A percentile compares a stretch with the other conserved stretches of the same genome.
Evolutionary conservation across 1,140 invertebrate genomes (phyloP).

Genomic region (Tetragonula clypearis): DNA sequence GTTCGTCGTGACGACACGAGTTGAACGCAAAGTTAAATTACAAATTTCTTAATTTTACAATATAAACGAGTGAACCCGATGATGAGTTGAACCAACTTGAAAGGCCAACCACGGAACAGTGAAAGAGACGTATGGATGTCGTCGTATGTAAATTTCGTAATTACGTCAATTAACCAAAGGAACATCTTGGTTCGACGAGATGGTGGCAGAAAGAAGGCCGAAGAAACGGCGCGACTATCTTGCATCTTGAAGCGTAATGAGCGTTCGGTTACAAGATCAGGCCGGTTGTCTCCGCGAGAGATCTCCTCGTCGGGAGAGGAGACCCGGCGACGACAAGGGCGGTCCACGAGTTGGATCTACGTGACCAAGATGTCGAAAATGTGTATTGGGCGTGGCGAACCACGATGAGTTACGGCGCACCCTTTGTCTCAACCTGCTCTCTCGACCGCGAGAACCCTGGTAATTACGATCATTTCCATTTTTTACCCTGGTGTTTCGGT

Average conservation of each 20-base stretch:
- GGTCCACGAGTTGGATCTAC: slow-evolving; percentile 32
- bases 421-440: slow-evolving; percentile 54
- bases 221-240: slow-evolving; percentile 23
- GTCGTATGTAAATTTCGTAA: neutral
- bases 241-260: slow-evolving; percentile 54
- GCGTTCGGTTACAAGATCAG: slow-evolving; percentile 51
- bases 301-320: slow-evolving; percentile 46
- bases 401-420: slow-evolving; percentile 62
- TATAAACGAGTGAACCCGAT: too few relatives aligned
- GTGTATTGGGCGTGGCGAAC: slow-evolving; percentile 54
- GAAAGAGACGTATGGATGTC: neutral
- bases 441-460: neutral
- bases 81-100: too few relatives aligned
- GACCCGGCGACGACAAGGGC: slow-evolving; percentile 43
- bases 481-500: neutral
- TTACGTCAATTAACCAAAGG: slow-evolving; percentile 19
- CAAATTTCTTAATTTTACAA: too few relatives aligned
- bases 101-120: neutral
- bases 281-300: slow-evolving; percentile 34
- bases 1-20: too few relatives aligned
- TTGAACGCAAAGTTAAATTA: too few relatives aligned
- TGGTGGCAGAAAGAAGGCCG: neutral
- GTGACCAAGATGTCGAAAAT: slow-evolving; percentile 61
- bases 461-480: slow-evolving; percentile 63
- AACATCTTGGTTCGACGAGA: neutral